phyloP scores from a whole-genome alignment of 2,888 invertebrate species.

The Sphaerophoria rueppellii region DNA sequence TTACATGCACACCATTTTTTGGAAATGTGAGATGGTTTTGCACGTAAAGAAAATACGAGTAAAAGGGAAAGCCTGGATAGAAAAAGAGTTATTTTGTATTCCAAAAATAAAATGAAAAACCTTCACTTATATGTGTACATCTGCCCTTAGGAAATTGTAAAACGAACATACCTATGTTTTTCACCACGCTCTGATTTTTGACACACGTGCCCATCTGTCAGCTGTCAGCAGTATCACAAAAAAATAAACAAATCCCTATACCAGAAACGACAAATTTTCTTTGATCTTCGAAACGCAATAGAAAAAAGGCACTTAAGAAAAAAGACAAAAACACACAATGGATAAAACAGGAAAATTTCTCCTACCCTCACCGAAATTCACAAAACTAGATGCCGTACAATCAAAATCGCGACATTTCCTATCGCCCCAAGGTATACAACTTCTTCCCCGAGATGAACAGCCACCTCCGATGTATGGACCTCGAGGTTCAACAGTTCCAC shows the following conservation, averaged over 20 bases:
- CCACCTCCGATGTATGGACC: constrained; percentile 82
- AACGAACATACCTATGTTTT: constrained; percentile 19
- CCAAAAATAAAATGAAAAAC: no score
- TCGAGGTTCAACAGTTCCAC: constrained; percentile 80
- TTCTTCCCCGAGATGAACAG: constrained; percentile 79
- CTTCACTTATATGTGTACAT: background rate
- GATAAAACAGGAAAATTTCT: constrained; percentile 76
- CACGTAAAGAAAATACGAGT: no score
- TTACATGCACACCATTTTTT: no score
- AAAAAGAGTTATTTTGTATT: no score
- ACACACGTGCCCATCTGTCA: constrained; percentile 52
- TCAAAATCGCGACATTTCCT: constrained; percentile 76
- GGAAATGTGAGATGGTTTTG: no score
- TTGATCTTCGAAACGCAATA: background rate
- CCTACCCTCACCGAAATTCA: constrained; percentile 79
- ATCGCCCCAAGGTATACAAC: constrained; percentile 80
- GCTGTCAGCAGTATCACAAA: background rate
- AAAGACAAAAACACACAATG: constrained; percentile 72
- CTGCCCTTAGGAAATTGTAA: background rate
- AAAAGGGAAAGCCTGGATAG: no score
- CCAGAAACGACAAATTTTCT: background rate
- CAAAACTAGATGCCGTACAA: constrained; percentile 48
- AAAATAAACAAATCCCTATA: constrained; percentile 49
- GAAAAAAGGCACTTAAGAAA: background rate
- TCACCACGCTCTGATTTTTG: constrained; percentile 14